Base-by-base conservation (phyloP, 2,797 vertebrate genomes). In the Alosa sapidissima region DNA sequence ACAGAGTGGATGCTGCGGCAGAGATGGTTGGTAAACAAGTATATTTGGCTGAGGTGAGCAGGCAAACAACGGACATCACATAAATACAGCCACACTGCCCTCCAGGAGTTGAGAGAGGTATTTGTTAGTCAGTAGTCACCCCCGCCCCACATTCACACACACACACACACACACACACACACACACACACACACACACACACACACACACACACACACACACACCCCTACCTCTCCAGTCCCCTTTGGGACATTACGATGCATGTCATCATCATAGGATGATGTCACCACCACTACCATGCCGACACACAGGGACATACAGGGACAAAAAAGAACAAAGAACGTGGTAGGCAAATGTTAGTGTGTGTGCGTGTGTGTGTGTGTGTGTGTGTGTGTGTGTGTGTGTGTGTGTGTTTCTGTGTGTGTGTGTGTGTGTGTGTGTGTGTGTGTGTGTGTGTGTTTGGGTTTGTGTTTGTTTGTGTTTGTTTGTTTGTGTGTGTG, bases 301-400 rank as follows among this genome's bases (percentile, higher is more conserved):
- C 68, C 5, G 36, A 21, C 68, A 75, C 36, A 75, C 68, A 41
- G 41, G 68, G 68, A 36, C 68, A 16, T 75, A 14, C 36, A 8
- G 7, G 5, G 19, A 78, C 41, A 78, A 45, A 78, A 78, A 21
- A 78, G 36, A 78, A 78, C 72, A 78, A 78, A 78, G 72, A 78
- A 13, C 10, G 0, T 62, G n/a, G 33, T 14, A 14, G 14, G 28
- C 8, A 13, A 41, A 33, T 65, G 55, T n/a, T 7, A 11, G 2
- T 83, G 82, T 83, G 81, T 82, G 81, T 82, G 48, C 52, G 60
- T 83, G 60, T 21, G 13, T 58, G 55, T 16, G 55, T 58, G 55
- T 16, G 55, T 58, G 55, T 58, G 6, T 65, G n/a, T 24, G 28
- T 65, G 5, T 65, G 60, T 28, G 60, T 65, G 2, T 65, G 60